Percentiles rank a stretch among this genome's conserved stretches.
phyloP scores from a whole-genome alignment of 2,797 vertebrate species.

The Coreius guichenoti region DNA sequence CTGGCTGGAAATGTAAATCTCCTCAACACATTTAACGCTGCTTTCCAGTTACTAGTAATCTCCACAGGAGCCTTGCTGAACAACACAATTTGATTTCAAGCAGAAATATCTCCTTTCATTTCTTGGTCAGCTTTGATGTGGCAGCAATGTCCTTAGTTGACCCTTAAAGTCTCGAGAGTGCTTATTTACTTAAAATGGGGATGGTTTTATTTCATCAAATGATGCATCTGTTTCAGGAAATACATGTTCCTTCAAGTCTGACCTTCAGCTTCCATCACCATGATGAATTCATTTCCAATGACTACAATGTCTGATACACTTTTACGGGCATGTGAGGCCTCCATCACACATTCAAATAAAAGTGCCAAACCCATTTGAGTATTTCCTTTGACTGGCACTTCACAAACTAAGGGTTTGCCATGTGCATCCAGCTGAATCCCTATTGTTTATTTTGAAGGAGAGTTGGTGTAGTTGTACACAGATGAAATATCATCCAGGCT shows the following conservation, averaged over 20 bases:
- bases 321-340: not conserved
- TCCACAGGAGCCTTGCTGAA: constrained; percentile 38
- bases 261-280: not conserved
- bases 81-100: constrained; percentile 25
- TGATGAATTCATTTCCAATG: not conserved
- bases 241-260: not conserved
- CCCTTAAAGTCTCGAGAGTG: not conserved
- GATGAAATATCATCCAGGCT: constrained; percentile 43
- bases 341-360: not conserved
- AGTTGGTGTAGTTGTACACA: constrained; percentile 11
- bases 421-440: not conserved
- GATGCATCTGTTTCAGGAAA: not conserved
- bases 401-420: not conserved
- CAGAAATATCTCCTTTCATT: constrained; percentile 46
- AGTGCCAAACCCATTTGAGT: not conserved
- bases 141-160: constrained; percentile 26
- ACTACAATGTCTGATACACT: not conserved
- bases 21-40: not conserved
- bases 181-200: not conserved
- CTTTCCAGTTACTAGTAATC: constrained; percentile 51
- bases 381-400: constrained; percentile 1
- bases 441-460: constrained; percentile 38
- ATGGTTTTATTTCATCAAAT: not conserved
- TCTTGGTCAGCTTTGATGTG: constrained; percentile 45
- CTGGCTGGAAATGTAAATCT: constrained; percentile 37